Evolutionary conservation across 2,888 invertebrate species (phyloP), one percentile per base, ranked within the genome.

Genomic region (Lepas anatifera): DNA sequence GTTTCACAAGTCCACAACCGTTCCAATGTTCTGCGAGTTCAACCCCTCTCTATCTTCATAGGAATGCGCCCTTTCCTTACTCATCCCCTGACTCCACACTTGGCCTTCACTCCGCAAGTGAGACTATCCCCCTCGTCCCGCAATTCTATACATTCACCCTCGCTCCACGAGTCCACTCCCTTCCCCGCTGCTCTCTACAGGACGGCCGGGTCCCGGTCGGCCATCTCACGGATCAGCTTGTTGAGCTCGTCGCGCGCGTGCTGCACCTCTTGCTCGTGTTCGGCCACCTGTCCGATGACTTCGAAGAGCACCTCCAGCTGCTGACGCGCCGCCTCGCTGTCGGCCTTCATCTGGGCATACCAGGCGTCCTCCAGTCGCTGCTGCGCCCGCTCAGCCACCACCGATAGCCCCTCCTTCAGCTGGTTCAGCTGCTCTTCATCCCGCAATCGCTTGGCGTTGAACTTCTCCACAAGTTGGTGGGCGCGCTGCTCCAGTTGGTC

Each of bases 401-500:
- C 2, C 22, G 3, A 22, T 22, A 58, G 35, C 2, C 68, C 50
- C 18, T 68, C 69, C 13, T 32, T 29, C 18, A 41, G 48, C 52
- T 69, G n/a, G 6, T n/a, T 37, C 39, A 41, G 29, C 50, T 37
- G 48, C 39, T 69, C 37, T 22, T 52, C 25, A 35, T 52, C 52
- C 11, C 67, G 67, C 67, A 29, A 4, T 3, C 67, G 27, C 41
- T 41, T 46, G 41, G 43, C 43, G 43, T 41, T 67, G 41, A 27
- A n/a, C 41, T 27, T 6, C 41, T 43, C 41, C 18, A 46, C 67
- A 27, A 46, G 67, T 25, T 6, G 18, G 18, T 41, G 35, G 50
- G 48, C 69, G 25, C n/a, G 13, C 13, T 50, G 48, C 48, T 43
- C 66, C 69, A 69, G 68, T 25, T 68, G 29, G 52, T 68, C 64